These are phyloP conservation scores for Chionodraco myersi DNA, from an alignment of 2,113 vertebrate genomes.

Conservation along the genomic window DNA sequence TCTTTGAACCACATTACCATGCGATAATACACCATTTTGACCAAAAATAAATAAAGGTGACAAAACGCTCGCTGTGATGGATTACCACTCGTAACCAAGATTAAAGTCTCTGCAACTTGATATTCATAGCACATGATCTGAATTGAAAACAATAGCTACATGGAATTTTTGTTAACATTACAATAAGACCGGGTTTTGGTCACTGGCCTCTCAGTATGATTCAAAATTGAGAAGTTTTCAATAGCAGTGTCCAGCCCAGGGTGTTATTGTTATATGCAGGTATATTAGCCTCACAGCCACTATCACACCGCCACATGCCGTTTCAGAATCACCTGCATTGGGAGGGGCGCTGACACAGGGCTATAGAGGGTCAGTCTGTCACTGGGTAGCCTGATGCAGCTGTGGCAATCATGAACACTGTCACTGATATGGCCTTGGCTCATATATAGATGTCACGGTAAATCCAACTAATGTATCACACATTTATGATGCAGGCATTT, in stretches of 20 bases:
- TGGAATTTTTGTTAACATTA: conserved; percentile 26
- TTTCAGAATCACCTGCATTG: conserved; percentile 32
- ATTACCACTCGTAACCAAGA: conserved; percentile 36
- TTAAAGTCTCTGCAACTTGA: conserved; percentile 12
- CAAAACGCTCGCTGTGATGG: conserved; percentile 19
- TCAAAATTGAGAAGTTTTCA: conserved; percentile 34
- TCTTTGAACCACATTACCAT: conserved; percentile 17
- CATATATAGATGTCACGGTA: neutral
- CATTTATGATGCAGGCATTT: neutral
- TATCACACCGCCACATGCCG: conserved; percentile 51
- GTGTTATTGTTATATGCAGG: conserved; percentile 37
- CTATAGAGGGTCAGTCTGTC: conserved; percentile 20
- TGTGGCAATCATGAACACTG: conserved; percentile 18
- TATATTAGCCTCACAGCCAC: conserved; percentile 51
- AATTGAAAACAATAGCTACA: neutral
- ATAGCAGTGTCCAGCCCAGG: neutral
- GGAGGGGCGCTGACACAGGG: conserved; percentile 14
- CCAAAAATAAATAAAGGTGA: conserved; percentile 19
- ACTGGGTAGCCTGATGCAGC: neutral
- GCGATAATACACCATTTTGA: conserved; percentile 13
- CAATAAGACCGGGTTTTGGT: conserved; percentile 13
- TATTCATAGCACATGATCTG: neutral
- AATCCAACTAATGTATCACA: conserved; percentile 31
- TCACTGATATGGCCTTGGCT: conserved; percentile 26
- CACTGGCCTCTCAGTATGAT: conserved; percentile 28